These are phyloP conservation scores for Tipula helvola DNA, from an alignment of 2,888 invertebrate species.

Conservation along the genomic window DNA sequence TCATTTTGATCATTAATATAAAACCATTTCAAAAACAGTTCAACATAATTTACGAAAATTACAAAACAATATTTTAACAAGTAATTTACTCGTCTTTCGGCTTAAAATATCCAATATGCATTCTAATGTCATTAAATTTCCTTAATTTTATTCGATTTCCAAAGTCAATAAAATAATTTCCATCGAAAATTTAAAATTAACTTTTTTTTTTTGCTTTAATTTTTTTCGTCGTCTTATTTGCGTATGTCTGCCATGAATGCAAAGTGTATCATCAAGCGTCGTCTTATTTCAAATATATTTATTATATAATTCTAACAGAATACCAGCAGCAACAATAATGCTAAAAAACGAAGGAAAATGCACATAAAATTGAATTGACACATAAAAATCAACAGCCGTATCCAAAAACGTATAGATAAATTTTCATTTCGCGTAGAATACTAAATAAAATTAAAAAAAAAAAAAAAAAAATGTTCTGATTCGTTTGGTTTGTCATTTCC, in stretches of 20 bases:
- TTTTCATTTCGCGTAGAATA: neutral
- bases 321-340: neutral
- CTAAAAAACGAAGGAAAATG: neutral
- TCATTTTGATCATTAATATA: too few relatives aligned
- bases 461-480: neutral
- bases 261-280: neutral
- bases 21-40: too few relatives aligned
- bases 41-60: too few relatives aligned
- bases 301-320: too few relatives aligned
- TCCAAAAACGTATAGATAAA: neutral
- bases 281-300: neutral
- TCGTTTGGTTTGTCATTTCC: neutral
- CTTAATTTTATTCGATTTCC: neutral
- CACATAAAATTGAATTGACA: conserved; percentile 8
- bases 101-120: too few relatives aligned
- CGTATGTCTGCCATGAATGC: neutral
- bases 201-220: neutral
- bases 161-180: neutral
- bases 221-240: neutral
- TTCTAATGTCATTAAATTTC: neutral
- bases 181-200: neutral
- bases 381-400: conserved; percentile 10
- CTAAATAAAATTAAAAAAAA: too few relatives aligned
- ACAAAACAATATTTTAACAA: too few relatives aligned
- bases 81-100: too few relatives aligned